Evolutionary conservation across 2,113 vertebrate species (phyloP).

Genomic region (Brachypodius melanocephalos): DNA sequence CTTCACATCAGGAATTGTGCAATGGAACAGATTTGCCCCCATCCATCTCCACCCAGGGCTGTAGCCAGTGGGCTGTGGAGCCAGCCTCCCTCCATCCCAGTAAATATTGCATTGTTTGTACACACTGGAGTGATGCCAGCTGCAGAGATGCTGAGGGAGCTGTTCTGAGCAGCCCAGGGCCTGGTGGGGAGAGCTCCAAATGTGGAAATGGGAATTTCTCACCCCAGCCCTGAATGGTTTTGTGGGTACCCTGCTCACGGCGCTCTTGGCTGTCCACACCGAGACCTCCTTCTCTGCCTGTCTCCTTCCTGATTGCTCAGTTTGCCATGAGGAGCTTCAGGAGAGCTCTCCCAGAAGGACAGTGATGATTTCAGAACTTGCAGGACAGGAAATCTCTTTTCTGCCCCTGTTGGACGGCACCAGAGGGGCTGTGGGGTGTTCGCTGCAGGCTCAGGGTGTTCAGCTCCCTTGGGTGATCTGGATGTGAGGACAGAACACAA

Average conservation of each 20-base stretch:
- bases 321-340: not conserved
- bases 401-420: not conserved
- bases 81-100: not conserved
- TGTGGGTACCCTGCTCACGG: not conserved
- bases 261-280: not conserved
- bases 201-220: not conserved
- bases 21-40: not conserved
- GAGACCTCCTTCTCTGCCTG: not conserved
- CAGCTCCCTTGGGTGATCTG: not conserved
- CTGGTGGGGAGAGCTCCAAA: not conserved
- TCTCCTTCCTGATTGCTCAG: not conserved
- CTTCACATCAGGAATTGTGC: not conserved
- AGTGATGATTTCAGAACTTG: not conserved
- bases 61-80: not conserved
- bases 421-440: not conserved
- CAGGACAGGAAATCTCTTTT: not conserved
- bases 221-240: not conserved
- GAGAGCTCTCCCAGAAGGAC: not conserved
- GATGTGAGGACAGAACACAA: not conserved
- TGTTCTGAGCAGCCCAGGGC: not conserved
- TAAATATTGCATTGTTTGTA: not conserved
- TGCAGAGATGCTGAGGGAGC: not conserved
- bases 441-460: rapidly evolving
- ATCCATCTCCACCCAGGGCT: not conserved
- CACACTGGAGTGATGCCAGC: not conserved